Base-by-base conservation (phyloP, 2,888 invertebrate genomes). In the Anagyrus pseudococci region DNA sequence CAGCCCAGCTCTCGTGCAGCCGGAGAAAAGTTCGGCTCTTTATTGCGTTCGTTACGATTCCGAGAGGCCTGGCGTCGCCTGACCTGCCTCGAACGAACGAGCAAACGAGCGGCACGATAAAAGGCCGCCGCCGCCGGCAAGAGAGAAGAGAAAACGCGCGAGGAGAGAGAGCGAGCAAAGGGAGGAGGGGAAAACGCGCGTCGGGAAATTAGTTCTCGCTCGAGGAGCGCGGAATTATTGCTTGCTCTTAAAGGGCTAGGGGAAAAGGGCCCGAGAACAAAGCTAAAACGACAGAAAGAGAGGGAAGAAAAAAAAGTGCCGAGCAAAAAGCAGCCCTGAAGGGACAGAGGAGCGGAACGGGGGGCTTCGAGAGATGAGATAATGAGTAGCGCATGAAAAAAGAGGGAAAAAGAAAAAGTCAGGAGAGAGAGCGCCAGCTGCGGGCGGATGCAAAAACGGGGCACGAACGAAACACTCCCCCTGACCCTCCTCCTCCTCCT, bases 161-260 rank as follows among this genome's bases (percentile, higher is more conserved):
- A 52, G 13, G 20, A 8, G n/a, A 55, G 44, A 41, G 57, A 23
- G 54, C 41, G 48, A 53, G 29, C 29, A 41, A 37, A 55, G 23
- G 25, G 54, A 62, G 55, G 52, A 25, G 56, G 50, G 58, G 46
- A 54, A 29, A 40, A 62, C 25, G 47, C 62, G 62, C 43, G 53
- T n/a, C 58, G 40, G 70, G 71, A 75, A 76, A 76, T 76, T 76
- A 75, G 72, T 75, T 76, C 73, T 72, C 68, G 70, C 66, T 70
- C 69, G 70, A 71, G 68, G 67, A 71, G 70, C 73, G 68, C 68
- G 69, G 71, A 75, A 72, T 76, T 75, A 74, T 74, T 73, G 71
- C 72, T 68, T 47, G 70, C 73, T 75, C 72, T 73, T 67, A 71
- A 69, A 73, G 63, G 66, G 54, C 29, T 48, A 56, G 33, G 65